Base-by-base conservation (phyloP, 2,113 vertebrate genomes). In the Brachyistius frenatus region DNA sequence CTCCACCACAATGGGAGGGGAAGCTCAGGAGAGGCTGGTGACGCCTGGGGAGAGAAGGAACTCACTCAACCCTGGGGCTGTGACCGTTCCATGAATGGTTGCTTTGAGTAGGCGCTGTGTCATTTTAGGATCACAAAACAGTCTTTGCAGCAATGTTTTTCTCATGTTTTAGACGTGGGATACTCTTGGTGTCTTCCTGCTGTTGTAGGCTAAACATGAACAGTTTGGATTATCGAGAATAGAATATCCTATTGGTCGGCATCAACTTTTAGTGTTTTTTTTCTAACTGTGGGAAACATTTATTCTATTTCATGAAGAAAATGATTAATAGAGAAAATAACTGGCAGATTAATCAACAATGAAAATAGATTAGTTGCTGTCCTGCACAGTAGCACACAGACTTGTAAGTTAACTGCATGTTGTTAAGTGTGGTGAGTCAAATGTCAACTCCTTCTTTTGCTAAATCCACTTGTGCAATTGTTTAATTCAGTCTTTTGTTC, bases 1-100 rank as follows among this genome's bases (percentile, higher is more conserved):
- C 86, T 82, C 32, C 76, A 72, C 86, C 87, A 92, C 89, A 91
- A 90, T 88, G 89, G 87, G 88, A 87, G 90, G 88, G 88, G 81
- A 80, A 41, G 84, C 86, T 92, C 88, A 90, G 87, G 90, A 91
- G 87, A 90, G 86, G 87, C 72, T 71, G 54, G 87, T 80, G 81
- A 83, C 80, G 87, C 90, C 78, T 88, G 84, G 86, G 78, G 88
- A 84, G 92, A 78, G 89, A 76, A 88, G 82, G 90, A 92, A 90
- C 88, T 87, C 86, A 37, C 80, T 92, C 91, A 89, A 89, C 90
- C 88, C 88, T 70, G 79, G 67, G 70, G 64, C 63, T 64, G 77
- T 58, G 86, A 88, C 80, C 65, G 35, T 36, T 66, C 44, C 7
- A 91, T 92, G 92, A 93, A 91, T 90, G 86, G 78, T 64, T 54